phyloP scores from a whole-genome alignment of 2,888 invertebrate species.

The Amphipoea lucens region DNA sequence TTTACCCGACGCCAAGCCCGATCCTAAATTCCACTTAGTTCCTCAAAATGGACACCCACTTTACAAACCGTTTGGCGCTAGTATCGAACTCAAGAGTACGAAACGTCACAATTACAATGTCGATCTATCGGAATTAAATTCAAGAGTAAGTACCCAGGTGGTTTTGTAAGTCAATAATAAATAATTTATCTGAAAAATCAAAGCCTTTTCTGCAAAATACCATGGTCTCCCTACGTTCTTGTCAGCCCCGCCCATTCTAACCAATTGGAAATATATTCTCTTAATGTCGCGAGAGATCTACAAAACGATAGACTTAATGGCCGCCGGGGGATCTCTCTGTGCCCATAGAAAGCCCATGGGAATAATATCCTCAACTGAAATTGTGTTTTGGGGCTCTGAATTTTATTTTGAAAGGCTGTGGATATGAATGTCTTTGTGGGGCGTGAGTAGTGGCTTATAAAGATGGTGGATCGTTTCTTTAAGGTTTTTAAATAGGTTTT shows the following conservation, averaged over 20 bases:
- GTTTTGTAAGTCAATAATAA: background rate
- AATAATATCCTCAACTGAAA: slow-evolving; percentile 64
- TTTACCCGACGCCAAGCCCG: too few relatives aligned
- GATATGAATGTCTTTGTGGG: slow-evolving; percentile 39
- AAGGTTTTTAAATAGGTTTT: slow-evolving; percentile 28
- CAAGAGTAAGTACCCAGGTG: too few relatives aligned
- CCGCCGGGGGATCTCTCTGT: slow-evolving; percentile 64
- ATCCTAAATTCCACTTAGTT: too few relatives aligned
- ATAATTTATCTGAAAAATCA: background rate
- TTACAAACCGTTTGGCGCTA: too few relatives aligned
- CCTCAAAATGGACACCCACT: too few relatives aligned
- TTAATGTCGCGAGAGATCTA: slow-evolving; percentile 78
- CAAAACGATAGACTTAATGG: slow-evolving; percentile 77
- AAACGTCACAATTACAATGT: too few relatives aligned
- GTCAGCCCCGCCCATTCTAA: slow-evolving; percentile 67
- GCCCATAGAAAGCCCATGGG: slow-evolving; percentile 61
- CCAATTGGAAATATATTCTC: slow-evolving; percentile 78
- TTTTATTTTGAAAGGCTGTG: slow-evolving; percentile 61
- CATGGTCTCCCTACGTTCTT: slow-evolving; percentile 43
- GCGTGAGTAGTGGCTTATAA: slow-evolving; percentile 39
- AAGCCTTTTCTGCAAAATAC: background rate
- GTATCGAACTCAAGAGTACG: too few relatives aligned
- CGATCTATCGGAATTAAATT: too few relatives aligned
- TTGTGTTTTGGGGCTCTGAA: slow-evolving; percentile 57
- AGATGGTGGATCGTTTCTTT: background rate